Conservation (phyloP, 2,888 invertebrate genomes). For the Amaurobius ferox region DNA sequence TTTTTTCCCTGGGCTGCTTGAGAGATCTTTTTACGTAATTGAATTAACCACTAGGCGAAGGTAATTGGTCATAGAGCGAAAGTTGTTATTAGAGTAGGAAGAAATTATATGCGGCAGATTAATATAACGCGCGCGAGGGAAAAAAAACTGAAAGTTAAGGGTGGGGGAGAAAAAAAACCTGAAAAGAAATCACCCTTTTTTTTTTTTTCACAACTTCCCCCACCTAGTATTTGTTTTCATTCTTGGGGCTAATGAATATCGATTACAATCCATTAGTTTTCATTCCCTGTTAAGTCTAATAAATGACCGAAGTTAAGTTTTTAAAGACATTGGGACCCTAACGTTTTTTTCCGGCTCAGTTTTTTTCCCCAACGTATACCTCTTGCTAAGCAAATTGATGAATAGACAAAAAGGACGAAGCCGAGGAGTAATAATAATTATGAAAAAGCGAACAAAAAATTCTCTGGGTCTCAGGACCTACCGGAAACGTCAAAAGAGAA, state of each 20-base stretch:
- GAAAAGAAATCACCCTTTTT: slow-evolving; percentile 2
- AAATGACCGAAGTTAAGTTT: slow-evolving; percentile 63
- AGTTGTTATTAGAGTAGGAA: slow-evolving; percentile 50
- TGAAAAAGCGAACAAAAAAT: slow-evolving; percentile 29
- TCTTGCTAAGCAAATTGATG: slow-evolving; percentile 63
- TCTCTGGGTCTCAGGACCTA: slow-evolving; percentile 32
- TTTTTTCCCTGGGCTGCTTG: neutral
- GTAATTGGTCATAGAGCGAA: slow-evolving; percentile 36
- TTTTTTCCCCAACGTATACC: slow-evolving; percentile 36
- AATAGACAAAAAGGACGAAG: slow-evolving; percentile 41
- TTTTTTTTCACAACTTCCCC: slow-evolving; percentile 17
- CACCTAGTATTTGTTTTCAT: slow-evolving; percentile 66
- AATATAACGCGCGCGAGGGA: slow-evolving; percentile 4
- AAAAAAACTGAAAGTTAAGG: slow-evolving; percentile 24
- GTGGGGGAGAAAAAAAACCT: slow-evolving; percentile 15
- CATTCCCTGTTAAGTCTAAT: slow-evolving; percentile 67
- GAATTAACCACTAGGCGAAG: slow-evolving; percentile 41
- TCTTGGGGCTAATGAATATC: slow-evolving; percentile 61
- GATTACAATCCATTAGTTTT: slow-evolving; percentile 65
- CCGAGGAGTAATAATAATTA: slow-evolving; percentile 6
- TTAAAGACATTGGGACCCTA: slow-evolving; percentile 55
- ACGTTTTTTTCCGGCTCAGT: slow-evolving; percentile 34
- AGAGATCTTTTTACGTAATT: slow-evolving; percentile 7
- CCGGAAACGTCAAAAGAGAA: slow-evolving; percentile 62
- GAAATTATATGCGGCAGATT: slow-evolving; percentile 47